phyloP scores from a whole-genome alignment of 1,140 invertebrate species.

The Drosophila seguyi region DNA sequence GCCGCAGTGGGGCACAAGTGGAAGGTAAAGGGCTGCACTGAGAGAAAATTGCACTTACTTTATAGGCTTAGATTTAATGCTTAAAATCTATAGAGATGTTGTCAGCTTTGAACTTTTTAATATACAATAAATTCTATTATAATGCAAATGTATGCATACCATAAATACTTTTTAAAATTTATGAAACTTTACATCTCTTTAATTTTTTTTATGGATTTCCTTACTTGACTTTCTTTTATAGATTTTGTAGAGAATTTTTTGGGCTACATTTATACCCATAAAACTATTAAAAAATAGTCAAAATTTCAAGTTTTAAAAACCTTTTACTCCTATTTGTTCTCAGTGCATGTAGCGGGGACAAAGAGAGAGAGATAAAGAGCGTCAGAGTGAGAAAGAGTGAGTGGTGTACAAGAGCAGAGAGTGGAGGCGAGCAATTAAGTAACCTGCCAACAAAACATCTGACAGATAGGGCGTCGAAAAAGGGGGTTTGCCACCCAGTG shows the following conservation, averaged over 20 bases:
- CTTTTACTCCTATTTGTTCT: background rate
- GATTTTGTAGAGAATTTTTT: background rate
- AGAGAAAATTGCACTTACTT: background rate
- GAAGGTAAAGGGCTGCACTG: constrained; percentile 8
- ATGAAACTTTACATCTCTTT: no score
- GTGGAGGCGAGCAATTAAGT: constrained; percentile 80
- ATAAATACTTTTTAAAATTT: no score
- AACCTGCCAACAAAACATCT: constrained; percentile 82
- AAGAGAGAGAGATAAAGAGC: background rate
- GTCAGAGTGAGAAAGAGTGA: background rate
- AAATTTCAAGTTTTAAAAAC: background rate
- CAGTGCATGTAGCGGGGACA: background rate
- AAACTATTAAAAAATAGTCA: background rate
- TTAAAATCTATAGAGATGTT: no score
- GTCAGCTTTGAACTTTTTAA: no score
- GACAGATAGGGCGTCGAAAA: constrained; percentile 47
- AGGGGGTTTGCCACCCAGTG: background rate
- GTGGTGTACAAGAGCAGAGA: constrained; percentile 5
- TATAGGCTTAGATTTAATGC: no score
- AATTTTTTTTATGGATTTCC: no score
- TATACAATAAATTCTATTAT: no score
- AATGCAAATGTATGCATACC: no score
- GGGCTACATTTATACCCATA: background rate
- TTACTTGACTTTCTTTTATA: background rate
- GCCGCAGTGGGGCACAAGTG: constrained; percentile 1